Conservation (phyloP, 2,797 vertebrate species). For the Macropodus opercularis region DNA sequence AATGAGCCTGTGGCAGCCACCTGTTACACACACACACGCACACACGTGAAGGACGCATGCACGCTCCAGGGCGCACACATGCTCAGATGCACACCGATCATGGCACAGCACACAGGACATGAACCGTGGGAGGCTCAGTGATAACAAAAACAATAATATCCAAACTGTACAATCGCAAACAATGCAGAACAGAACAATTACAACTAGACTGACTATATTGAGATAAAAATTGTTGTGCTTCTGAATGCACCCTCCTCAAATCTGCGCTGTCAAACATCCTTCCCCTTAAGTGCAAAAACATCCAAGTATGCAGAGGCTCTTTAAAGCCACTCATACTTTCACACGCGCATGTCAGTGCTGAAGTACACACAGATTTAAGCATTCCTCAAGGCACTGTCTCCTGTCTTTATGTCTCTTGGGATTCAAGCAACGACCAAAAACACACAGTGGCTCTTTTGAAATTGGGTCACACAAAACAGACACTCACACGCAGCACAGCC, state of each 20-base stretch:
- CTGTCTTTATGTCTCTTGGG: conserved; percentile 44
- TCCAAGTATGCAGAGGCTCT: conserved; percentile 19
- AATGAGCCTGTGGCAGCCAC: conserved; percentile 44
- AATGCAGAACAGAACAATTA: neutral
- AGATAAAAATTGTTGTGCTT: neutral
- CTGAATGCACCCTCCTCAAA: neutral
- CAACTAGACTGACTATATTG: neutral
- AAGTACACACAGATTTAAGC: conserved; percentile 35
- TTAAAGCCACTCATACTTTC: conserved; percentile 16
- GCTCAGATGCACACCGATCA: conserved; percentile 29
- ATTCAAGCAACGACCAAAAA: conserved; percentile 50
- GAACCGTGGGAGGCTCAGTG: conserved; percentile 32
- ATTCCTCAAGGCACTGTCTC: conserved; percentile 54
- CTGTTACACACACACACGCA: conserved; percentile 52
- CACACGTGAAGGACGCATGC: no score
- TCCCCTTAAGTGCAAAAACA: conserved; percentile 15
- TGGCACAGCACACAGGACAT: conserved; percentile 22
- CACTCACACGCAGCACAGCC: conserved; percentile 24
- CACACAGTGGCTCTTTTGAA: conserved; percentile 48
- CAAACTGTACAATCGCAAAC: neutral
- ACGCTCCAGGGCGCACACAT: no score
- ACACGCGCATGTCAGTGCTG: conserved; percentile 19
- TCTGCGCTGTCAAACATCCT: conserved; percentile 12
- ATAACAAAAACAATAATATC: neutral
- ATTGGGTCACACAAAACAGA: conserved; percentile 67